Base-by-base conservation (phyloP, 2,797 vertebrate species). In the Sebastes diaconus region DNA sequence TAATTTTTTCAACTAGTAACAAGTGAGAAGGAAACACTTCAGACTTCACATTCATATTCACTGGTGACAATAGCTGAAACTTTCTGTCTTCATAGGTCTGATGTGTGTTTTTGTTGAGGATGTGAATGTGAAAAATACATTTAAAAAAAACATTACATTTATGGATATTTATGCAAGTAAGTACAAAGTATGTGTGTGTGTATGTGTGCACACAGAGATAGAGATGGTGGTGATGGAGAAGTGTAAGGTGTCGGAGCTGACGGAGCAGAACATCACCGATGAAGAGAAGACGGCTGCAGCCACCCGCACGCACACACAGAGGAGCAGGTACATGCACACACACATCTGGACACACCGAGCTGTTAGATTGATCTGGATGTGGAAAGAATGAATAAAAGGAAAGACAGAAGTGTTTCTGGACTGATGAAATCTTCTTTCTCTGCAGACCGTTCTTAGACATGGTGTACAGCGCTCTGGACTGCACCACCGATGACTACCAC, bases 211-310 rank as follows among this genome's bases (percentile, higher is more conserved):
- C 42, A 20, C 85, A 99, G 98, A 99, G 95, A 99, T 99, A 57
- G 98, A 99, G 94, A 99, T 99, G 98, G 98, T 99, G 84, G 97
- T 99, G 89, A 99, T 99, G 98, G 98, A 99, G 83, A 97, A 97
- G 76, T 97, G 97, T 88, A 98, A 97, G 75, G 92, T 96, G 65
- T 95, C 96, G 0, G 97, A 98, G 69, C 80, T 96, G 85, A 97
- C 96, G 0, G 98, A 98, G 83, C 98, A 99, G 89, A 99, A 99
- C 90, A 99, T 97, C 81, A 99, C 98, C 0, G 98, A 99, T 1
- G 98, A 99, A 86, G 98, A 99, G 92, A 99, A 99, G 93, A 98
- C 96, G 0, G 98, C 97, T 0, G 97, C 97, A n/a, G 96, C 97
- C 3, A 95, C 94, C 1, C 92, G 91, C 80, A 89, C 84, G 20